phyloP scores from a whole-genome alignment of 1,140 invertebrate species.

The Tribolium castaneum region DNA sequence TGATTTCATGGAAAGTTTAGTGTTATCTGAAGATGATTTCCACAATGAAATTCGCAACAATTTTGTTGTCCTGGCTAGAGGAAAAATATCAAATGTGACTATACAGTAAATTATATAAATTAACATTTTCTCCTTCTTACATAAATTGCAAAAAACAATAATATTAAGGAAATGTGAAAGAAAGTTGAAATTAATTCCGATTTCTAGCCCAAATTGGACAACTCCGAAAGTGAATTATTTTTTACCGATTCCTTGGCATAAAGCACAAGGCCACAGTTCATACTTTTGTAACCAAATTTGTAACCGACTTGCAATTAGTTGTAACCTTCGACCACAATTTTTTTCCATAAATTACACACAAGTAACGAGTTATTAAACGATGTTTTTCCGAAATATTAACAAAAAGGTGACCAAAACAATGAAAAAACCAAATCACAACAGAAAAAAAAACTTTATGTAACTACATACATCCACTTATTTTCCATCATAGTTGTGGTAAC shows the following conservation, averaged over 20 bases:
- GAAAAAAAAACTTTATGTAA: background rate
- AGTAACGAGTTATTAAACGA: background rate
- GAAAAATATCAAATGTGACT: background rate
- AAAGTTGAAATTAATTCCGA: background rate
- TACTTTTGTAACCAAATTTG: background rate
- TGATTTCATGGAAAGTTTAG: background rate
- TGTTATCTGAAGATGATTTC: background rate
- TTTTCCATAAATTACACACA: background rate
- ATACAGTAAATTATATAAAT: background rate
- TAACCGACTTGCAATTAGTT: background rate
- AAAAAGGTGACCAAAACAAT: background rate
- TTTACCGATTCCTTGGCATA: background rate
- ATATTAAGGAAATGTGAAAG: background rate
- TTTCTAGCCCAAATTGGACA: background rate
- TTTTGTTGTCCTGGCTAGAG: no score
- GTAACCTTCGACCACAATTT: background rate
- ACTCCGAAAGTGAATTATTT: background rate
- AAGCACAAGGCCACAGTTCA: background rate
- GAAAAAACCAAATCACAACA: background rate
- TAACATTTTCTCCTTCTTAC: background rate
- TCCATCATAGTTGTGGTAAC: background rate
- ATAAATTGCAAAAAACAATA: no score
- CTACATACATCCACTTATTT: background rate
- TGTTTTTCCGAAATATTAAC: background rate
- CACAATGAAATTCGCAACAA: background rate